Percentiles rank a stretch among this genome's conserved stretches.
Evolutionary conservation across 1,140 invertebrate genomes (phyloP).

Genomic region (Helicoverpa armigera): DNA sequence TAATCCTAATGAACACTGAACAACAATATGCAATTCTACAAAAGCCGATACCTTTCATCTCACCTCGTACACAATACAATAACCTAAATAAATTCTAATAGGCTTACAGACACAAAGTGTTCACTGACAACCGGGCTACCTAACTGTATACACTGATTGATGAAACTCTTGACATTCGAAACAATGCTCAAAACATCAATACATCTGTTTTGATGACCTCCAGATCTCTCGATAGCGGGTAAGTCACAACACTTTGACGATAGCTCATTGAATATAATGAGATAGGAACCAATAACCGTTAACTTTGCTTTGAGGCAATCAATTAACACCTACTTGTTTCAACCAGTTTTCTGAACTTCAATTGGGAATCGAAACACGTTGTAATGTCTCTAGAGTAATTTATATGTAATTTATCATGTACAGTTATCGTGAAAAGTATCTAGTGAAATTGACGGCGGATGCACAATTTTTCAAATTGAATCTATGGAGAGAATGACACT

Average conservation of each 20-base stretch:
- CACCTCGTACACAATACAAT: slow-evolving; percentile 29
- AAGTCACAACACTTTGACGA: slow-evolving; percentile 68
- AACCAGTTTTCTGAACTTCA: slow-evolving; percentile 39
- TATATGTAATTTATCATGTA: slow-evolving; percentile 44
- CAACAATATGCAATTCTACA: slow-evolving; percentile 31
- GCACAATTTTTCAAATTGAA: slow-evolving; percentile 34
- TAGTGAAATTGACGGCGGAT: slow-evolving; percentile 15
- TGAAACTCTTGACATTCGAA: slow-evolving; percentile 65
- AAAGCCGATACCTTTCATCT: slow-evolving; percentile 36
- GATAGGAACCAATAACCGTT: slow-evolving; percentile 53
- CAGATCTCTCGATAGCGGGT: slow-evolving; percentile 54
- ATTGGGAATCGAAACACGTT: slow-evolving; percentile 29
- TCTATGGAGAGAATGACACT: neutral
- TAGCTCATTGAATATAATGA: slow-evolving; percentile 62
- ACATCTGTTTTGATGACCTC: slow-evolving; percentile 61
- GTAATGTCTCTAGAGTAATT: slow-evolving; percentile 43
- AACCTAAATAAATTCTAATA: slow-evolving; percentile 66
- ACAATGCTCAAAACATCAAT: slow-evolving; percentile 70
- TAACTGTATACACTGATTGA: slow-evolving; percentile 69
- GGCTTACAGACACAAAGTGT: slow-evolving; percentile 61
- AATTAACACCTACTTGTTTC: slow-evolving; percentile 63
- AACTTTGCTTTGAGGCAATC: slow-evolving; percentile 55
- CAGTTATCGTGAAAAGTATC: slow-evolving; percentile 26
- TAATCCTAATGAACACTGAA: slow-evolving; percentile 45
- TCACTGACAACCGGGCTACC: slow-evolving; percentile 52